A percentile compares a stretch with the other conserved stretches of the same genome.
phyloP scores from a whole-genome alignment of 2,888 invertebrate genomes.

The Cataglyphis cursor region DNA sequence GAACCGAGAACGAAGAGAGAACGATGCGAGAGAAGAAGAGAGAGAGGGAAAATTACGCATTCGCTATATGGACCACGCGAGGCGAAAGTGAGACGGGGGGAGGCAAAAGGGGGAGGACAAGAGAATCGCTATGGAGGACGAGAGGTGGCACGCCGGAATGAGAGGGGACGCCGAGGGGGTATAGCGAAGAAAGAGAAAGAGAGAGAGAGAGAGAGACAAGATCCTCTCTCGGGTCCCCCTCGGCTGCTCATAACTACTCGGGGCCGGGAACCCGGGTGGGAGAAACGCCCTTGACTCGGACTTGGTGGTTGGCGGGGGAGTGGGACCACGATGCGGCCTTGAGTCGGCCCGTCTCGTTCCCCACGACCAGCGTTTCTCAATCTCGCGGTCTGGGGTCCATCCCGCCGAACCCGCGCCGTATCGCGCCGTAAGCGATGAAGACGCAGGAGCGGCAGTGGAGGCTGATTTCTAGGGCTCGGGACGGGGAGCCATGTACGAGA shows the following conservation, averaged over 20 bases:
- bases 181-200: conserved; percentile 31
- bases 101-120: background rate
- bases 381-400: conserved; percentile 74
- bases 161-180: conserved; percentile 19
- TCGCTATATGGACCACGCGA: conserved; percentile 56
- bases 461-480: background rate
- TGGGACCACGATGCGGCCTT: conserved; percentile 84
- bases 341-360: conserved; percentile 84
- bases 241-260: conserved; percentile 68
- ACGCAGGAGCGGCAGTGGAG: conserved; percentile 10
- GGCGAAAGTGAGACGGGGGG: conserved; percentile 50
- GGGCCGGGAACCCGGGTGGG: conserved; percentile 64
- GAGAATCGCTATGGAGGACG: conserved; percentile 40
- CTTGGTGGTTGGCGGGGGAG: conserved; percentile 84
- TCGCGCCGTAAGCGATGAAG: conserved; percentile 10
- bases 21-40: conserved; percentile 47
- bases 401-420: conserved; percentile 10
- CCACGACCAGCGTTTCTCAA: conserved; percentile 84
- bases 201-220: conserved; percentile 47
- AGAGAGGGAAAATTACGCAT: conserved; percentile 42
- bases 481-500: background rate
- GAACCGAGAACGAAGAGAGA: conserved; percentile 43
- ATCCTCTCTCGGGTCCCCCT: conserved; percentile 63
- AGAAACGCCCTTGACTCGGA: conserved; percentile 85
- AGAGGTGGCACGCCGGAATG: conserved; percentile 48